These are phyloP conservation scores for Nephrocerus scutellatus DNA, from an alignment of 2,888 invertebrate genomes.

Conservation along the genomic window DNA sequence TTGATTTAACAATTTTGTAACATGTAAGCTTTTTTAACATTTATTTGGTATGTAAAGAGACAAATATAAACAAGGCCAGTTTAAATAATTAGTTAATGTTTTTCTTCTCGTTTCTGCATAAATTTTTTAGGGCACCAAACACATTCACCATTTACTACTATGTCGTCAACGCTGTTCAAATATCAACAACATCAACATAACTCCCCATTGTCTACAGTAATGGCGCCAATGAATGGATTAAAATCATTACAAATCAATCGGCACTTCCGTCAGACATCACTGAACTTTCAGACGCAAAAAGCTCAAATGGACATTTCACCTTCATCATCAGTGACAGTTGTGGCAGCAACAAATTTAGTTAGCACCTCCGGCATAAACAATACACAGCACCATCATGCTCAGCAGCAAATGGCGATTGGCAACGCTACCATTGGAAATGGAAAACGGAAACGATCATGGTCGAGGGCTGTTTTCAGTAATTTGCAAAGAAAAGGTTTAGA, in stretches of 20 bases:
- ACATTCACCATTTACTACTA: no score
- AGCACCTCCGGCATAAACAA: conserved; percentile 15
- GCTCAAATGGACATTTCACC: conserved; percentile 32
- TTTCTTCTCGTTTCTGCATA: no score
- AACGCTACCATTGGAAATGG: conserved; percentile 28
- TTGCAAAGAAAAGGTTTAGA: conserved; percentile 91
- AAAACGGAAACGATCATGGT: conserved; percentile 88
- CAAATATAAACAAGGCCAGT: no score
- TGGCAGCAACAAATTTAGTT: no score
- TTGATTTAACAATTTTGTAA: no score
- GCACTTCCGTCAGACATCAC: conserved; percentile 21
- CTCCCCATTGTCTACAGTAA: conserved; percentile 27
- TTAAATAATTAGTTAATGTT: no score
- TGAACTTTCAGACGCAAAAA: conserved; percentile 28
- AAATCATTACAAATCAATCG: conserved; percentile 35
- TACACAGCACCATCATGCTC: conserved; percentile 12
- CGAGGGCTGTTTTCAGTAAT: conserved; percentile 89
- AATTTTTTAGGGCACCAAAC: no score
- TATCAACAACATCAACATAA: no score
- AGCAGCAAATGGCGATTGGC: not conserved
- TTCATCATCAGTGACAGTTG: conserved; percentile 22
- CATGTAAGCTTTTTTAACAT: no score
- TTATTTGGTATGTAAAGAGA: no score
- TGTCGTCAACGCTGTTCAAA: no score
- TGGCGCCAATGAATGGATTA: conserved; percentile 35